A percentile compares a stretch with the other conserved stretches of the same genome.
Conservation (phyloP, 2,113 vertebrate genomes). For the Numenius arquata region DNA sequence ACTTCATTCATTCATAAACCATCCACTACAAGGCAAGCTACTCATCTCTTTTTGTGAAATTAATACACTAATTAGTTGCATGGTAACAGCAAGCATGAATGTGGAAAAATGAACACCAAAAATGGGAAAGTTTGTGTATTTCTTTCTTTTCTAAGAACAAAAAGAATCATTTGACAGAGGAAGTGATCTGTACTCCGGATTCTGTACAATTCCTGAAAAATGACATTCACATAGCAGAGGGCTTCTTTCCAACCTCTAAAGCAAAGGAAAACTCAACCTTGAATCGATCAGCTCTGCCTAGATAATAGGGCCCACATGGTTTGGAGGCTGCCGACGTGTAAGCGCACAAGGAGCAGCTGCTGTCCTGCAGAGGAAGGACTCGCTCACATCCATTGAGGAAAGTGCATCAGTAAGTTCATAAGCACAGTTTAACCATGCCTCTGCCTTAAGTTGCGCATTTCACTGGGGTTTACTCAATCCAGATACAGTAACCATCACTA, state of each 20-base stretch:
- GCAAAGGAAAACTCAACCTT: background rate
- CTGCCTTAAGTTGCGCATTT: background rate
- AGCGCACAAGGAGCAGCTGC: background rate
- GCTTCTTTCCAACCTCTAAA: background rate
- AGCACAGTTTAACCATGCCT: background rate
- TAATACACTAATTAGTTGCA: background rate
- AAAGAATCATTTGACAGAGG: background rate
- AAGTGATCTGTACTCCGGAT: background rate
- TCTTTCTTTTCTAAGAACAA: background rate
- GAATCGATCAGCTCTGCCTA: background rate
- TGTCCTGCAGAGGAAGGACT: background rate
- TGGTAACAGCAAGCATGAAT: background rate
- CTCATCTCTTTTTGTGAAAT: background rate
- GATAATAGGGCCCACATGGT: background rate
- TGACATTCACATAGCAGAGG: background rate
- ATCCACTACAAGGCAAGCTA: background rate
- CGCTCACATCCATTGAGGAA: background rate
- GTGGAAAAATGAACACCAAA: background rate
- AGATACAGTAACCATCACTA: background rate
- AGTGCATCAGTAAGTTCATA: background rate
- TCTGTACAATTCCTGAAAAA: background rate
- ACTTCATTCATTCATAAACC: background rate
- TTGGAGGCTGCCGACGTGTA: background rate
- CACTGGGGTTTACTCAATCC: background rate
- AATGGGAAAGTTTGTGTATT: background rate